A percentile compares a stretch with the other conserved stretches of the same genome.
phyloP scores from a whole-genome alignment of 2,888 invertebrate species.

The Leucophenga montana region DNA sequence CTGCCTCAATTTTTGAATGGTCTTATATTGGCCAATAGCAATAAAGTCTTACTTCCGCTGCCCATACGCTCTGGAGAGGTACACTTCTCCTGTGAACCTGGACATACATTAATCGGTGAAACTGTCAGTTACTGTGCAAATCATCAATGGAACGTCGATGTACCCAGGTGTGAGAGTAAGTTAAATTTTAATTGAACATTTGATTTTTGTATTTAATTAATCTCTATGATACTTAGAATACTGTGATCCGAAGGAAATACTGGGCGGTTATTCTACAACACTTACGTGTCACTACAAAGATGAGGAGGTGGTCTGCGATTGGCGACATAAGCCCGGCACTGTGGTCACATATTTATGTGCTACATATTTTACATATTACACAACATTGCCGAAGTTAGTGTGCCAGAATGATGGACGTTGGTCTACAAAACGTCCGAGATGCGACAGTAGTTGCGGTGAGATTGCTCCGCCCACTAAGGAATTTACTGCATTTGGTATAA shows the following conservation, averaged over 20 bases:
- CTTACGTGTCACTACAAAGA: constrained; percentile 45
- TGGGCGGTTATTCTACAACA: constrained; percentile 52
- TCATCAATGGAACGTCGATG: constrained; percentile 44
- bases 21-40: constrained; percentile 46
- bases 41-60: constrained; percentile 31
- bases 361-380: constrained; percentile 44
- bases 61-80: constrained; percentile 46
- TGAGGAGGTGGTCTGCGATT: constrained; percentile 43
- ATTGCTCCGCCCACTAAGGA: constrained; percentile 54
- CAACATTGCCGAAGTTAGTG: constrained; percentile 38
- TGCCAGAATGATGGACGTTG: constrained; percentile 48
- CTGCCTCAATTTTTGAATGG: constrained; percentile 45
- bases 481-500: constrained; percentile 50
- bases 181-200: constrained; percentile 17
- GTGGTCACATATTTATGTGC: constrained; percentile 50
- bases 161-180: constrained; percentile 57
- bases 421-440: constrained; percentile 47
- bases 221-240: constrained; percentile 39
- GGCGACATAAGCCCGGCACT: constrained; percentile 53
- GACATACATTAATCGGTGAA: constrained; percentile 45
- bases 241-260: constrained; percentile 41
- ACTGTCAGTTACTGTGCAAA: constrained; percentile 46
- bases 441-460: constrained; percentile 51
- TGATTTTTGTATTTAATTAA: no score
- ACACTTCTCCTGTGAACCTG: constrained; percentile 44